Conservation (phyloP, 2,888 invertebrate species). For the Lissocephala sabroskyi region DNA sequence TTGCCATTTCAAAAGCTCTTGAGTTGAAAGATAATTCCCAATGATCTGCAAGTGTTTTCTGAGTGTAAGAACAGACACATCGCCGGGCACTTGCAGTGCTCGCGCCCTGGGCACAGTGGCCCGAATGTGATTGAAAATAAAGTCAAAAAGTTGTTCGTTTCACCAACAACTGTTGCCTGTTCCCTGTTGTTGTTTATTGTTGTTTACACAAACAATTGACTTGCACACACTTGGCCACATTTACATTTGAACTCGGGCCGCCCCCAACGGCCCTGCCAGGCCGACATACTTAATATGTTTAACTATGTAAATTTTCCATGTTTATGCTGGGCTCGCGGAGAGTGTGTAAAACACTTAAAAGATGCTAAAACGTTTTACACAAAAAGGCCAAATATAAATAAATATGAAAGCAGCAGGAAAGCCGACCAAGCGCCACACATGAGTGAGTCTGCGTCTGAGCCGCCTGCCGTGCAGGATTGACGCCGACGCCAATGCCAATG, state of each 20-base stretch:
- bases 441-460: constrained; percentile 24
- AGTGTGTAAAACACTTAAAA: constrained; percentile 43
- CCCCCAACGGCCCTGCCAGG: too few relatives aligned
- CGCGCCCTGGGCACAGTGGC: too few relatives aligned
- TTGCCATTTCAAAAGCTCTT: too few relatives aligned
- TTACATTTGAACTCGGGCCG: constrained; percentile 33
- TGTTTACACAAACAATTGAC: constrained; percentile 61
- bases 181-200: constrained; percentile 22
- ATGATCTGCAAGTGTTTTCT: too few relatives aligned
- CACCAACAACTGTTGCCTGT: too few relatives aligned
- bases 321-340: constrained; percentile 29
- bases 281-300: constrained; percentile 47
- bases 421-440: constrained; percentile 46
- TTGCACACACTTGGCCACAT: constrained; percentile 27
- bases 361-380: constrained; percentile 55
- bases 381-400: constrained; percentile 60
- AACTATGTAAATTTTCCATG: constrained; percentile 58
- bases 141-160: constrained; percentile 23
- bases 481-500: constrained; percentile 6
- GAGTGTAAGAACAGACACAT: too few relatives aligned
- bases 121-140: neutral
- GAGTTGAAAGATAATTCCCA: too few relatives aligned
- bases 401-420: constrained; percentile 35
- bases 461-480: neutral
- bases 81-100: too few relatives aligned